Evolutionary conservation across 2,888 invertebrate genomes (phyloP).

Genomic region (Venusia cambrica): DNA sequence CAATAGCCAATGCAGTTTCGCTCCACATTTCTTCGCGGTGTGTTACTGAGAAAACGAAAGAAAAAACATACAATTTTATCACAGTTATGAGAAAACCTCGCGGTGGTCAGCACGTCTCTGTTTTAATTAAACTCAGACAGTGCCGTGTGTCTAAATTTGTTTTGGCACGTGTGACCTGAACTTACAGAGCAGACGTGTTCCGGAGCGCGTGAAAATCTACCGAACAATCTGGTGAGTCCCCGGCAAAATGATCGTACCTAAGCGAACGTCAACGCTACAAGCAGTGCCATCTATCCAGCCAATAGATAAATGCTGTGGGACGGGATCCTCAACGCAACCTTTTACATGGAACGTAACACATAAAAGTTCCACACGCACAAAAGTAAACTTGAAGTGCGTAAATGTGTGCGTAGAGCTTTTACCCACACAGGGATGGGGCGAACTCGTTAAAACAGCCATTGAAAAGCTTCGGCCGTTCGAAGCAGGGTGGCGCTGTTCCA

Average conservation of each 20-base stretch:
- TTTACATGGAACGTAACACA: slow-evolving; percentile 63
- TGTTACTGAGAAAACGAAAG: slow-evolving; percentile 69
- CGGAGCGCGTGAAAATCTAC: slow-evolving; percentile 52
- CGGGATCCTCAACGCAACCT: slow-evolving; percentile 40
- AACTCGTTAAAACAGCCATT: slow-evolving; percentile 64
- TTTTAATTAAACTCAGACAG: slow-evolving; percentile 67
- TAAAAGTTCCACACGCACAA: slow-evolving; percentile 66
- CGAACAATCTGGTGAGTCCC: slow-evolving; percentile 56
- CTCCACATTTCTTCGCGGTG: slow-evolving; percentile 73
- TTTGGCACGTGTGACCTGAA: slow-evolving; percentile 47
- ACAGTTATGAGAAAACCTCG: slow-evolving; percentile 77
- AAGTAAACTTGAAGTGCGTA: slow-evolving; percentile 44
- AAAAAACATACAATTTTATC: slow-evolving; percentile 64
- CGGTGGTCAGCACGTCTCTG: slow-evolving; percentile 73
- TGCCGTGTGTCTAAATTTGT: slow-evolving; percentile 64
- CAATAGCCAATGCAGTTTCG: slow-evolving; percentile 75
- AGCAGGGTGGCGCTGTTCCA: slow-evolving; percentile 70
- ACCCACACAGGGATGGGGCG: slow-evolving; percentile 54
- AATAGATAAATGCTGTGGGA: slow-evolving; percentile 60
- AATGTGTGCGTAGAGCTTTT: slow-evolving; percentile 62
- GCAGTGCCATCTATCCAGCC: slow-evolving; percentile 71
- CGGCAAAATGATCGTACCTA: slow-evolving; percentile 29
- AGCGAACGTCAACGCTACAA: slow-evolving; percentile 41
- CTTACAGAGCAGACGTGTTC: slow-evolving; percentile 58
- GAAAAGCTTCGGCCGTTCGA: slow-evolving; percentile 75